Evolutionary conservation across 2,113 vertebrate genomes (phyloP).

Genomic region (Mungos mungo): DNA sequence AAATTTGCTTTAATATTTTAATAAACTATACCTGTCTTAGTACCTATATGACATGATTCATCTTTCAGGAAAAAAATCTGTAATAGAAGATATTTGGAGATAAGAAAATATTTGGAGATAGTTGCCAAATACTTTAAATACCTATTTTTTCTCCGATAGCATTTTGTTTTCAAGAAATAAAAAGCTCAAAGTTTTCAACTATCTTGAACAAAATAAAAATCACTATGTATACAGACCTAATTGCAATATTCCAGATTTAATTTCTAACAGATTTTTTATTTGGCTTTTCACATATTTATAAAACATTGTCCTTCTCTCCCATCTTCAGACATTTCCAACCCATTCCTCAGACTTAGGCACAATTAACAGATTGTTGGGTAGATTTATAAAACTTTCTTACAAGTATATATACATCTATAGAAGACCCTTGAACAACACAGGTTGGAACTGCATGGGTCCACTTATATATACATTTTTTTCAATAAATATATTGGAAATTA

Average conservation of each 20-base stretch:
- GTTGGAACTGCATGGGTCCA: not conserved
- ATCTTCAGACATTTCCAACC: not conserved
- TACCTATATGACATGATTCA: not conserved
- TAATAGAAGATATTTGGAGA: not conserved
- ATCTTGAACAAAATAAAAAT: slow-evolving; percentile 2
- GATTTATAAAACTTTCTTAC: not conserved
- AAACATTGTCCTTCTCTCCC: not conserved
- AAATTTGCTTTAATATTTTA: slow-evolving; percentile 34
- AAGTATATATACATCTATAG: not conserved
- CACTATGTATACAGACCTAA: not conserved
- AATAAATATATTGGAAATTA: not conserved
- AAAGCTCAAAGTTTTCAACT: slow-evolving; percentile 33
- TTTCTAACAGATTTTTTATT: not conserved
- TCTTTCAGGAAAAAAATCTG: not conserved
- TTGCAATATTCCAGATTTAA: slow-evolving; percentile 15
- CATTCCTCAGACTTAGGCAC: not conserved
- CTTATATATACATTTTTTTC: not conserved
- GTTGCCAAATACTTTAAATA: slow-evolving; percentile 16
- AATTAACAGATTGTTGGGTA: not conserved
- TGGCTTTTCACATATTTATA: not conserved
- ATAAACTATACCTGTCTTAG: not conserved
- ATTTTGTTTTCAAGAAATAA: slow-evolving; percentile 43
- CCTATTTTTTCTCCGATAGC: not conserved
- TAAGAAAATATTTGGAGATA: not conserved
- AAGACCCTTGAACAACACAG: not conserved